These are phyloP conservation scores for Nomada fucata DNA, from an alignment of 2,888 invertebrate species.

Conservation along the genomic window DNA sequence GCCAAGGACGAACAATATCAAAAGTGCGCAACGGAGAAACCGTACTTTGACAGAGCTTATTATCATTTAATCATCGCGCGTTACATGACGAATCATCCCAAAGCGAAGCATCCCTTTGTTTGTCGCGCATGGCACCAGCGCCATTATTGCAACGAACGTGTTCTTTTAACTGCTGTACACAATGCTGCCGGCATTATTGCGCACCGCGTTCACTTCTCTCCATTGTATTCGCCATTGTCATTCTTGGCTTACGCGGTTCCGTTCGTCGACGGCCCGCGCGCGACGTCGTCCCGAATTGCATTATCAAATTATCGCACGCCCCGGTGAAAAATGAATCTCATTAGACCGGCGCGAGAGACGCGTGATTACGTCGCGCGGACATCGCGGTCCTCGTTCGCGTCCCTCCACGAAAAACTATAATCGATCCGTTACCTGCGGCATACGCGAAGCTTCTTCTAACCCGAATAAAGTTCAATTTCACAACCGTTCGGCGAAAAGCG, in stretches of 20 bases:
- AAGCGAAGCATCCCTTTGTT: neutral
- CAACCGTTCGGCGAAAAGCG: neutral
- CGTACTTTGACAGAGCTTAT: slow-evolving; percentile 16
- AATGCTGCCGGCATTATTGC: slow-evolving; percentile 52
- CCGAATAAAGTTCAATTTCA: neutral
- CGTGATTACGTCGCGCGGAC: neutral
- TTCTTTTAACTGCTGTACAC: slow-evolving; percentile 38
- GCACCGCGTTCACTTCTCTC: slow-evolving; percentile 4
- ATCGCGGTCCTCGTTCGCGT: neutral
- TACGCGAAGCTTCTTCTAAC: neutral
- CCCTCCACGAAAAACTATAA: neutral
- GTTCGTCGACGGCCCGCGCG: neutral
- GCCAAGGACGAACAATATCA: no score
- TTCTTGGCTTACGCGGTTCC: slow-evolving; percentile 13
- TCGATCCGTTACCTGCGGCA: neutral
- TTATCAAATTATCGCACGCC: slow-evolving; percentile 32
- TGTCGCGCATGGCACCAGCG: neutral
- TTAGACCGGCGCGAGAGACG: neutral
- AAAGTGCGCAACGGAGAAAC: slow-evolving; percentile 6
- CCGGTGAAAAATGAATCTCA: slow-evolving; percentile 35
- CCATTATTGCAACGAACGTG: slow-evolving; percentile 33
- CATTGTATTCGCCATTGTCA: slow-evolving; percentile 21
- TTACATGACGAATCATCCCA: slow-evolving; percentile 27
- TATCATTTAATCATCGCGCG: neutral
- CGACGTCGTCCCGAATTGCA: neutral